phyloP scores from a whole-genome alignment of 2,888 invertebrate genomes.

The Lamellibrachia columna region DNA sequence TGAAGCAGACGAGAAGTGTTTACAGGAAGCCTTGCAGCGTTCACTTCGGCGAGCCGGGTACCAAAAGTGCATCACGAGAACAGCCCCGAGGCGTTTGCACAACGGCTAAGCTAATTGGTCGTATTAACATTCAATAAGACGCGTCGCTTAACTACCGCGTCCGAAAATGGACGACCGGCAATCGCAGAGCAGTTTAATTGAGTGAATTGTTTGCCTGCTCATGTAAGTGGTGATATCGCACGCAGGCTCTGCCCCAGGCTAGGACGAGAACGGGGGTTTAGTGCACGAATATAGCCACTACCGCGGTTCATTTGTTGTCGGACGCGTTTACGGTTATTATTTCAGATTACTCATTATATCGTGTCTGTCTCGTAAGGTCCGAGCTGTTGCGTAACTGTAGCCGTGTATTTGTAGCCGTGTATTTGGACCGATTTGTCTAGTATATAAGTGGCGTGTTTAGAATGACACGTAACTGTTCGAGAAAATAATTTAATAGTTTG shows the following conservation, averaged over 20 bases:
- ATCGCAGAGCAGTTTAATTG: neutral
- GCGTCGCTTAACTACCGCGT: neutral
- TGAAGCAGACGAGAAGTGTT: neutral
- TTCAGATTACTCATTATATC: neutral
- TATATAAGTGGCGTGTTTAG: neutral
- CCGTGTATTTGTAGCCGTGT: neutral
- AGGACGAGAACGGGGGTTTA: neutral
- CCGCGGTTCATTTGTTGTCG: neutral
- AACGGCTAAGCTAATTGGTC: slow-evolving; percentile 5
- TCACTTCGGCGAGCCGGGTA: neutral
- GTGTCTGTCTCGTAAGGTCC: neutral
- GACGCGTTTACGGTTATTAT: neutral
- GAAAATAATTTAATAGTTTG: too few relatives aligned
- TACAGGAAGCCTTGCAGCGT: neutral
- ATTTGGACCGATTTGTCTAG: neutral
- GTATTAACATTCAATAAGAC: slow-evolving; percentile 12
- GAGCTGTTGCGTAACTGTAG: neutral
- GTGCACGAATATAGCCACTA: neutral
- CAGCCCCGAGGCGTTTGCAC: neutral
- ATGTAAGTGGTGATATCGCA: neutral
- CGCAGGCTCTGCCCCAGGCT: neutral
- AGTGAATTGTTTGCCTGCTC: neutral
- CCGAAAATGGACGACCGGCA: neutral
- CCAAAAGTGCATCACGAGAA: neutral
- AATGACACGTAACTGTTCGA: neutral